Conservation (phyloP, 2,113 vertebrate species). For the Maylandia zebra region DNA sequence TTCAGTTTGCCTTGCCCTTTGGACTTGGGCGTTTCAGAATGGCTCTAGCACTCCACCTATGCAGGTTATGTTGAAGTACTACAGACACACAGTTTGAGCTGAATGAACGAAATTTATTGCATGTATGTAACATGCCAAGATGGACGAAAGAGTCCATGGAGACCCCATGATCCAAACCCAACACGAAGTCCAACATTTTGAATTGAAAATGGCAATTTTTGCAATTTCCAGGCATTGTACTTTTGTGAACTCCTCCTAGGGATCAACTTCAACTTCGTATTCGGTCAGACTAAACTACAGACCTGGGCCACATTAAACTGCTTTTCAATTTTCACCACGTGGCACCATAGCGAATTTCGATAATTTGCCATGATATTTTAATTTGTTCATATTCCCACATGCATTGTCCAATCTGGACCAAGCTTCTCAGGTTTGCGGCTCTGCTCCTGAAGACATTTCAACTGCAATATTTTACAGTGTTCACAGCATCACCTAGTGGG, state of each 20-base stretch:
- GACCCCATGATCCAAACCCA: not conserved
- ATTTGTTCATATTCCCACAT: not conserved
- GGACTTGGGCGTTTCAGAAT: rapidly evolving
- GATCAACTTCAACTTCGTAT: not conserved
- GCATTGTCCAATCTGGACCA: not conserved
- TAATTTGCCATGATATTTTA: rapidly evolving
- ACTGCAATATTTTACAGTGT: not conserved
- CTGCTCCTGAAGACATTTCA: not conserved
- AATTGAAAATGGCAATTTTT: not conserved
- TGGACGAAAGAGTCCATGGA: not conserved
- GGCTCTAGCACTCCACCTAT: rapidly evolving
- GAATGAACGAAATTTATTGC: not conserved
- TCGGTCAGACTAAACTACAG: not conserved
- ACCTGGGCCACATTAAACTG: not conserved
- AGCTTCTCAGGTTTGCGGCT: not conserved
- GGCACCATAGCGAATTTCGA: rapidly evolving
- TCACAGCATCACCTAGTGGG: not conserved
- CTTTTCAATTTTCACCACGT: not conserved
- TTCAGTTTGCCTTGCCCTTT: not conserved
- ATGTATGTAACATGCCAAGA: not conserved
- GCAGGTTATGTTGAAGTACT: not conserved
- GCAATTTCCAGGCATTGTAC: not conserved
- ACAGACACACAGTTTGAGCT: not conserved
- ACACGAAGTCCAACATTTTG: not conserved
- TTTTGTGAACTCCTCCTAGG: not conserved